Conservation (phyloP, 2,888 invertebrate species). For the Hyles lineata region DNA sequence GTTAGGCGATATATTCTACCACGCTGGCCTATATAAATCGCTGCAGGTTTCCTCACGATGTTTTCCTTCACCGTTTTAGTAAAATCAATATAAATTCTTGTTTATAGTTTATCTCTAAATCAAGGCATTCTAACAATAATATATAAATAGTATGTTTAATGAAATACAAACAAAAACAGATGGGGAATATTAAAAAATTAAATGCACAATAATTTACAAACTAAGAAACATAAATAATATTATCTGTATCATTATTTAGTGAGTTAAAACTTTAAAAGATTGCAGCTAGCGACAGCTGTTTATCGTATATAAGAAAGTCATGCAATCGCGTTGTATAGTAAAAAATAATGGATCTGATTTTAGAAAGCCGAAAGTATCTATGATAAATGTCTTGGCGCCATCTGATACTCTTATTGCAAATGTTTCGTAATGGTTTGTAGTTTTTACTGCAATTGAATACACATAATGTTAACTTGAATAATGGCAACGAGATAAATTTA, state of each 20-base stretch:
- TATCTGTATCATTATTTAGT: neutral
- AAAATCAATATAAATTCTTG: too few relatives aligned
- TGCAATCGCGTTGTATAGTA: neutral
- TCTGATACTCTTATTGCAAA: slow-evolving; percentile 2
- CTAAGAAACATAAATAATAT: neutral
- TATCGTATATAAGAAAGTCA: slow-evolving; percentile 1
- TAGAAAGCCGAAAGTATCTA: neutral
- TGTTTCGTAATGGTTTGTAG: slow-evolving; percentile 10
- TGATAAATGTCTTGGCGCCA: slow-evolving; percentile 12
- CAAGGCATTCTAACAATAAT: neutral
- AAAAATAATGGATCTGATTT: slow-evolving; percentile 12
- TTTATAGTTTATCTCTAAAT: neutral
- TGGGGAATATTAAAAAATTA: neutral
- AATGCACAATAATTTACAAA: neutral
- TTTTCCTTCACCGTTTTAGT: too few relatives aligned
- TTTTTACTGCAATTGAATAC: slow-evolving; percentile 12
- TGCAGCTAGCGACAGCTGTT: neutral
- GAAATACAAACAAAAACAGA: neutral
- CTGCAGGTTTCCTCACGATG: too few relatives aligned
- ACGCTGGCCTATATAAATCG: too few relatives aligned
- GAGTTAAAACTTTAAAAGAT: neutral
- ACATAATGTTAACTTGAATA: slow-evolving; percentile 3
- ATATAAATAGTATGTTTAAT: neutral
- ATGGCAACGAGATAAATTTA: neutral
- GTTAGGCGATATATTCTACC: too few relatives aligned